A percentile compares a stretch with the other conserved stretches of the same genome.
Conservation (phyloP, 2,113 vertebrate species). For the Cynoglossus semilaevis region DNA sequence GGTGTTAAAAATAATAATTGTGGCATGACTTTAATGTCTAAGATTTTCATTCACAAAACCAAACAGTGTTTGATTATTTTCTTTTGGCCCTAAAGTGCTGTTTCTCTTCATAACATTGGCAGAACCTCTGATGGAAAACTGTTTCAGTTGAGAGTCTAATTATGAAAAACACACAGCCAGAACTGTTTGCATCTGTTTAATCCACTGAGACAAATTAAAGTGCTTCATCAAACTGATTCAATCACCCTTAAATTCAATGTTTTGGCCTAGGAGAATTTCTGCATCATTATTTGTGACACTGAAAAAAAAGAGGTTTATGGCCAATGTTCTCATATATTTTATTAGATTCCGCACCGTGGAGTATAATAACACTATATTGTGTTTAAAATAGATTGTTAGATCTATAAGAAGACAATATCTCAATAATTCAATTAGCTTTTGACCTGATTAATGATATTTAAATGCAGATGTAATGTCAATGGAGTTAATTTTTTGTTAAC, state of each 20-base stretch:
- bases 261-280: neutral
- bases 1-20: too few species aligned
- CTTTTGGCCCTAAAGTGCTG: neutral
- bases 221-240: conserved; percentile 3
- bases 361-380: too few species aligned
- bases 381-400: too few species aligned
- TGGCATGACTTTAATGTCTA: too few species aligned
- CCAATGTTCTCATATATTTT: too few species aligned
- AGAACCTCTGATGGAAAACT: neutral
- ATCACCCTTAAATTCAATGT: neutral
- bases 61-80: neutral
- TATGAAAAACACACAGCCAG: neutral
- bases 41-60: neutral
- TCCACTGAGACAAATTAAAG: conserved; percentile 3
- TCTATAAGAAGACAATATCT: too few species aligned
- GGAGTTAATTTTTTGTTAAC: too few species aligned
- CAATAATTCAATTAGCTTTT: too few species aligned
- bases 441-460: too few species aligned
- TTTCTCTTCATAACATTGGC: neutral
- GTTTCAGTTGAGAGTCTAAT: neutral
- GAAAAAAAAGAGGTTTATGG: neutral
- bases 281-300: neutral
- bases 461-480: too few species aligned
- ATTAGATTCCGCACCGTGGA: too few species aligned
- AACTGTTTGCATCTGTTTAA: neutral